Base-by-base conservation (phyloP, 2,888 invertebrate species). In the Archips xylosteana region DNA sequence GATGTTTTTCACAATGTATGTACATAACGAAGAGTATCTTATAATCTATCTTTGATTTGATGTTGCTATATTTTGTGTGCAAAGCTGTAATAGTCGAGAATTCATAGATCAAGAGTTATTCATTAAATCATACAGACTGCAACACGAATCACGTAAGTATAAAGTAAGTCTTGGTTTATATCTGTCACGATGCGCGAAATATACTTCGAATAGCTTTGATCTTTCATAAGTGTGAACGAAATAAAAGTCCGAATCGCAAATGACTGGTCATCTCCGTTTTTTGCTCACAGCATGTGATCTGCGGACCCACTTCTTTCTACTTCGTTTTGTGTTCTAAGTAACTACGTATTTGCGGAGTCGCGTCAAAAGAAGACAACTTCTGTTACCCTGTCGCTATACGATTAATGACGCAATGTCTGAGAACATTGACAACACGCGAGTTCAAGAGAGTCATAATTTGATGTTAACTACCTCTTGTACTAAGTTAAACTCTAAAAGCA, bases 21-120 rank as follows among this genome's bases (percentile, higher is more conserved):
- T 87, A 88, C 84, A 87, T 88, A 87, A 82, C 82, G 84, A 79
- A 84, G 80, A 84, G 79, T 85, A 82, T 87, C 85, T 73, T 85
- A 84, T 87, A 81, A 57, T 83, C 78, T 73, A 78, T 83, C 81
- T 81, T 78, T 80, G 78, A 78, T 82, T 81, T 82, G 78, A 82
- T 82, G 85, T 81, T 83, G 77, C 81, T 82, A 81, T 81, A 79
- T 77, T 76, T 75, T 74, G 66, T 73, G 73, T 73, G 73, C 57
- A 63, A 71, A 51, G 63, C 68, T 66, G 70, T 62, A 71, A 68
- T 73, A 74, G 54, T 51, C 60, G 32, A 13, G 23, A 60, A 39
- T 42, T 13, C 42, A 59, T 60, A 51, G 60, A 54, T 13, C 6
- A 23, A 54, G 13, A 47, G n/a, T n/a, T 12, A 57, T 32, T 4